Percentiles rank a stretch among this genome's conserved stretches.
These are phyloP conservation scores for Pseudorhiza aurosa DNA, from an alignment of 30 jellyfish, hydroid and myxozoan species.

Conservation along the genomic window DNA sequence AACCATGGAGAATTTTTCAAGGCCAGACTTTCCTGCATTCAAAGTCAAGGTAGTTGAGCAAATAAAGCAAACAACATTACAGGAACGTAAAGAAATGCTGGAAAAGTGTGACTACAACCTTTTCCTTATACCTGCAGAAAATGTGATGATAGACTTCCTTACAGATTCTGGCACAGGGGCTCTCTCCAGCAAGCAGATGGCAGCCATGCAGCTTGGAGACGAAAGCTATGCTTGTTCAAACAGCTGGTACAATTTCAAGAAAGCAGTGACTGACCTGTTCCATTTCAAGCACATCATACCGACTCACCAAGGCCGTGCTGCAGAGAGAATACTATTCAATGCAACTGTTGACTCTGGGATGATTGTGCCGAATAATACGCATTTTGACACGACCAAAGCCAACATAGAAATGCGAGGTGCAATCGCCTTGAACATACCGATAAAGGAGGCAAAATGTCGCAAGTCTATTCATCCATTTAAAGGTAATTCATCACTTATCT, in stretches of 20 bases:
- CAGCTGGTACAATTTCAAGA: constrained; percentile 68
- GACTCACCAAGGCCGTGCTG: constrained; percentile 81
- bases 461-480: constrained; percentile 48
- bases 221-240: constrained; percentile 74
- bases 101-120: constrained; percentile 39
- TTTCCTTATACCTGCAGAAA: constrained; percentile 59
- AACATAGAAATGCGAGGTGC: constrained; percentile 69
- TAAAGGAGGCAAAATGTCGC: constrained; percentile 40
- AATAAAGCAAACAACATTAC: constrained; percentile 24
- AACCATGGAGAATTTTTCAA: constrained; percentile 6
- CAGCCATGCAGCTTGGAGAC: constrained; percentile 70
- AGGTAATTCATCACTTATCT: constrained; percentile 21
- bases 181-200: constrained; percentile 65
- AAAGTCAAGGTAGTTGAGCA: constrained; percentile 53
- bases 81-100: constrained; percentile 39
- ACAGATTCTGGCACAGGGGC: constrained; percentile 86
- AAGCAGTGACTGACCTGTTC: constrained; percentile 60
- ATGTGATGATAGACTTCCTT: constrained; percentile 69
- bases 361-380: constrained; percentile 76
- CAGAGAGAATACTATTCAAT: constrained; percentile 66
- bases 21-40: constrained; percentile 53
- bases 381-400: constrained; percentile 75
- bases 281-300: constrained; percentile 66
- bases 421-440: constrained; percentile 51
- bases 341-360: constrained; percentile 32